A percentile compares a stretch with the other conserved stretches of the same genome.
phyloP scores from a whole-genome alignment of 2,888 invertebrate species.

The Cylindroiulus punctatus region DNA sequence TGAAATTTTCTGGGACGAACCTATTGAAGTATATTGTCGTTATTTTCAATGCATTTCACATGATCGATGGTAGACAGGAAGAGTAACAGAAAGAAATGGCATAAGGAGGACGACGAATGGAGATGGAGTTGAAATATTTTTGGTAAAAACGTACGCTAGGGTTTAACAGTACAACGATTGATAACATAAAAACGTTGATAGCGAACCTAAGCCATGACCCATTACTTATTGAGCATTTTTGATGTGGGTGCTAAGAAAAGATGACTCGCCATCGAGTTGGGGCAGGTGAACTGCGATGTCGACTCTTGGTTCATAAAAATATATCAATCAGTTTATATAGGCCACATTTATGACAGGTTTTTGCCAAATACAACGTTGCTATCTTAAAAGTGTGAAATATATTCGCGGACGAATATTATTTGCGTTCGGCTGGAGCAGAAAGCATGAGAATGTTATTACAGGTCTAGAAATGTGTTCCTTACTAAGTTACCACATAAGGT shows the following conservation, averaged over 20 bases:
- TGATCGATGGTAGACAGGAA: conserved; percentile 51
- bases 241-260: conserved; percentile 35
- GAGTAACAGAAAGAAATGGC: conserved; percentile 27
- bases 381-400: conserved; percentile 19
- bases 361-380: conserved; percentile 31
- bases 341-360: conserved; percentile 6
- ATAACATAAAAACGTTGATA: conserved; percentile 40
- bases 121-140: neutral
- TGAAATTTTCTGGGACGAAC: conserved; percentile 50
- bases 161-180: conserved; percentile 42
- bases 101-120: neutral
- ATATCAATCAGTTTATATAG: conserved; percentile 43
- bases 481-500: neutral
- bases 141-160: conserved; percentile 31
- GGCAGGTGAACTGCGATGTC: conserved; percentile 47
- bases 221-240: conserved; percentile 51
- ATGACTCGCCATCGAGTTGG: neutral
- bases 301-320: conserved; percentile 13
- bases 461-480: neutral
- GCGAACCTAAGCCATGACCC: conserved; percentile 39
- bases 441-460: neutral
- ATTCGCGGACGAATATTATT: neutral
- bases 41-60: conserved; percentile 48
- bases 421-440: neutral
- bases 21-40: conserved; percentile 39